Conservation (phyloP, 2,113 vertebrate species). For the Rhadina sibilatrix region DNA sequence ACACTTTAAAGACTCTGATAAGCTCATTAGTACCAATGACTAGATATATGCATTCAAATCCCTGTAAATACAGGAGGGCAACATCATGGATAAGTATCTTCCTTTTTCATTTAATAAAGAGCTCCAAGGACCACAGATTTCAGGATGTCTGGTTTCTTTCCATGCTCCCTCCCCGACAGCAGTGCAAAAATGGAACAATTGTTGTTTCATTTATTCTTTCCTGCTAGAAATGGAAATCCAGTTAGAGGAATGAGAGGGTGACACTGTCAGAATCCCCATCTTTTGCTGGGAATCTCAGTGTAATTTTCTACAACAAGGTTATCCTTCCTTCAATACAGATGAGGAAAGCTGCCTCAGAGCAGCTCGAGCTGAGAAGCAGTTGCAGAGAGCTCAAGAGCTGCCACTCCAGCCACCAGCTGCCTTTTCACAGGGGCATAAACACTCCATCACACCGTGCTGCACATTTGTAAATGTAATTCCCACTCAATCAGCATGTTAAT, state of each 20-base stretch:
- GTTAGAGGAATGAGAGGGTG: not conserved
- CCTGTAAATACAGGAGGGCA: not conserved
- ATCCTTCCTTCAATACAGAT: not conserved
- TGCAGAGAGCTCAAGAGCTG: not conserved
- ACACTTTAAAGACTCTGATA: conserved; percentile 35
- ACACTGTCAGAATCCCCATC: not conserved
- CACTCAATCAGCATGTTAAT: not conserved
- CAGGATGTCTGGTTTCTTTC: not conserved
- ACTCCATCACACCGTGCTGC: not conserved
- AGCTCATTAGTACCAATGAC: conserved; percentile 51
- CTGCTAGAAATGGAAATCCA: not conserved
- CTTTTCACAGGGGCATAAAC: not conserved
- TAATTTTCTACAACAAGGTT: not conserved
- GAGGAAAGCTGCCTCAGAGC: not conserved
- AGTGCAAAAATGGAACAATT: not conserved
- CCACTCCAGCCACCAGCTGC: not conserved
- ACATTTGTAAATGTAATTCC: not conserved
- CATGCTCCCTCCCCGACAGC: not conserved
- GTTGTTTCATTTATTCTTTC: not conserved
- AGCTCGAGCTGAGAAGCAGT: not conserved
- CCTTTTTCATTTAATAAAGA: not conserved
- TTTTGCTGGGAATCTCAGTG: not conserved
- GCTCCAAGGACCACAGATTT: not conserved
- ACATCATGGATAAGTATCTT: not conserved
- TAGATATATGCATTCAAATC: not conserved